A percentile compares a stretch with the other conserved stretches of the same genome.
These are phyloP conservation scores for Nephrocerus scutellatus DNA, from an alignment of 2,888 invertebrate species.

Conservation along the genomic window DNA sequence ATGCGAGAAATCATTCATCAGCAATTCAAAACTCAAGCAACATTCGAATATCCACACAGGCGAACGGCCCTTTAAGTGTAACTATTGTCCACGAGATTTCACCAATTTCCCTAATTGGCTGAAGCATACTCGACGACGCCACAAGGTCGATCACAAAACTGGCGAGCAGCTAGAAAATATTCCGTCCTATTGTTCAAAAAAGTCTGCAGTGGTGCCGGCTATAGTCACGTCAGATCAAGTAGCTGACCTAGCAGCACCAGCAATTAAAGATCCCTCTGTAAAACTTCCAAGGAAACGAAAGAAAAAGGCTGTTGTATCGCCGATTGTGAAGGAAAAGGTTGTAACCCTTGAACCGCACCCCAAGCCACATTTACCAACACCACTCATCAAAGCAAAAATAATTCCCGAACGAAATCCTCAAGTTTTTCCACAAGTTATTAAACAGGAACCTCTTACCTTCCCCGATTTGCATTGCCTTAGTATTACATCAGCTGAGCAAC, in stretches of 20 bases:
- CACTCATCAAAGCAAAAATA: slow-evolving; percentile 28
- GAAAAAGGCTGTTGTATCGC: slow-evolving; percentile 18
- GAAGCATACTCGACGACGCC: slow-evolving; percentile 54
- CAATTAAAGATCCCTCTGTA: too few species aligned
- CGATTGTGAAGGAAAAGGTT: too few species aligned
- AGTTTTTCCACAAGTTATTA: slow-evolving; percentile 1
- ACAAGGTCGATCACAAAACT: slow-evolving; percentile 50
- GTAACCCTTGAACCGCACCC: too few species aligned
- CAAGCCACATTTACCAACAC: too few species aligned
- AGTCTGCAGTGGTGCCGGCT: slow-evolving; percentile 33
- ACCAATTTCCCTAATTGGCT: slow-evolving; percentile 57
- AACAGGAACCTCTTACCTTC: slow-evolving; percentile 24
- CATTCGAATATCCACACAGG: slow-evolving; percentile 56
- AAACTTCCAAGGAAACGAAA: slow-evolving; percentile 19
- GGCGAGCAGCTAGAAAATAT: slow-evolving; percentile 45
- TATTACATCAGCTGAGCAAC: slow-evolving; percentile 43
- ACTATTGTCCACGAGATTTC: slow-evolving; percentile 54
- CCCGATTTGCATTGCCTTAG: slow-evolving; percentile 41
- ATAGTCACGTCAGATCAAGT: too few species aligned
- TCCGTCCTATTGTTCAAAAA: slow-evolving; percentile 45
- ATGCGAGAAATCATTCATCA: slow-evolving; percentile 54
- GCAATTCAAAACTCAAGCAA: slow-evolving; percentile 54
- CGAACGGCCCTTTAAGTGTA: slow-evolving; percentile 54
- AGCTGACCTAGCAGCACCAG: slow-evolving; percentile 25
- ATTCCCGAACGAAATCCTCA: slow-evolving; percentile 35